phyloP scores from a whole-genome alignment of 2,888 invertebrate species.

The Gryllus longicercus region DNA sequence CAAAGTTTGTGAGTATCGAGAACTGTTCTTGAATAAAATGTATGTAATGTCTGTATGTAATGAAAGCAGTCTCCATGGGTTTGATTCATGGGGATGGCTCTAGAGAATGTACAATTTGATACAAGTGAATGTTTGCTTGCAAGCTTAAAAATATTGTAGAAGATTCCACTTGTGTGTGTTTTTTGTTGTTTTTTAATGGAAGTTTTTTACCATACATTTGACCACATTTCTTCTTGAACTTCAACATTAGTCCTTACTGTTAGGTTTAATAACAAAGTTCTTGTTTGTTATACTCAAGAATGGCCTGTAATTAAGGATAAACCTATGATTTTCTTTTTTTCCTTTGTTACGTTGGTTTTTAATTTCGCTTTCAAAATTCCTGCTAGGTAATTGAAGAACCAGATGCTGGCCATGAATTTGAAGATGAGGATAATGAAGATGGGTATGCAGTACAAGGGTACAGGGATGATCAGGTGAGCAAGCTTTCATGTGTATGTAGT shows the following conservation, averaged over 20 bases:
- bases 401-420: constrained; percentile 43
- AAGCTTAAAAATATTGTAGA: neutral
- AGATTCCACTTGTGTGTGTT: neutral
- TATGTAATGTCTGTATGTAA: too few relatives aligned
- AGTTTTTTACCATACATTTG: neutral
- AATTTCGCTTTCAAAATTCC: neutral
- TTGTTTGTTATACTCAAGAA: too few relatives aligned
- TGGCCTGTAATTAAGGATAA: too few relatives aligned
- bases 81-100: neutral
- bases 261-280: neutral
- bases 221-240: neutral
- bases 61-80: neutral
- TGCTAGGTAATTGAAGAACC: constrained; percentile 38
- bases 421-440: constrained; percentile 55
- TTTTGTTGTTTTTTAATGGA: neutral
- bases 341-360: too few relatives aligned
- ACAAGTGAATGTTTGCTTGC: neutral
- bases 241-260: neutral
- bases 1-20: too few relatives aligned
- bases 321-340: too few relatives aligned
- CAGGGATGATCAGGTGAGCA: constrained; percentile 41
- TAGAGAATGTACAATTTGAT: neutral
- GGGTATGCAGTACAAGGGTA: constrained; percentile 55
- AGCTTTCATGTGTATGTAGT: neutral
- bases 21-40: too few relatives aligned